A percentile compares a stretch with the other conserved stretches of the same genome.
These are phyloP conservation scores for Takifugu flavidus DNA, from an alignment of 2,113 vertebrate genomes.

Conservation along the genomic window DNA sequence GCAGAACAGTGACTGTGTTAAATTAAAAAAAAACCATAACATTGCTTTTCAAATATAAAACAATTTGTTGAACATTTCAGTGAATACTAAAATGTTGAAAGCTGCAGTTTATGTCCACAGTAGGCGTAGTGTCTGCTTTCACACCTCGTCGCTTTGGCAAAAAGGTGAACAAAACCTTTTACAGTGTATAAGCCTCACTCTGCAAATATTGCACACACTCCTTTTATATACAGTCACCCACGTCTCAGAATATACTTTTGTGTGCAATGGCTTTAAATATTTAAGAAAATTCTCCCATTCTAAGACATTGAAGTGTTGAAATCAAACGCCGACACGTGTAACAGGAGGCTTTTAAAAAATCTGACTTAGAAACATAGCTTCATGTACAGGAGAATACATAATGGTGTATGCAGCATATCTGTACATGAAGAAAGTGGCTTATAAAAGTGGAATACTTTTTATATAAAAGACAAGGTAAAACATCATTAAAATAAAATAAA, in stretches of 20 bases:
- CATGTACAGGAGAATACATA: conserved; percentile 76
- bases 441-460: conserved; percentile 71
- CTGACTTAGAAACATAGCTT: conserved; percentile 75
- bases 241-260: conserved; percentile 72
- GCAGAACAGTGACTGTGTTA: conserved; percentile 93
- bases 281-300: conserved; percentile 60
- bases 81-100: conserved; percentile 88
- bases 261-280: conserved; percentile 66
- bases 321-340: conserved; percentile 65
- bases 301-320: conserved; percentile 61
- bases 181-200: conserved; percentile 90
- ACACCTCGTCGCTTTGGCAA: conserved; percentile 91
- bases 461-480: conserved; percentile 53
- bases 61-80: conserved; percentile 85
- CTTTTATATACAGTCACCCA: conserved; percentile 85
- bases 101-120: conserved; percentile 85
- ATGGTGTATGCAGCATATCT: conserved; percentile 62
- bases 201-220: conserved; percentile 90
- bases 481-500: conserved; percentile 49
- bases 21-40: conserved; percentile 88
- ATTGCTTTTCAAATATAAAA: conserved; percentile 91
- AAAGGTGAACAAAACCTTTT: conserved; percentile 74
- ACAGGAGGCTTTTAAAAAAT: conserved; percentile 51
- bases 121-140: conserved; percentile 76
- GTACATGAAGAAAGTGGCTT: conserved; percentile 65